These are phyloP conservation scores for Malurus cyaneus DNA, from an alignment of 2,113 vertebrate genomes.

Conservation along the genomic window DNA sequence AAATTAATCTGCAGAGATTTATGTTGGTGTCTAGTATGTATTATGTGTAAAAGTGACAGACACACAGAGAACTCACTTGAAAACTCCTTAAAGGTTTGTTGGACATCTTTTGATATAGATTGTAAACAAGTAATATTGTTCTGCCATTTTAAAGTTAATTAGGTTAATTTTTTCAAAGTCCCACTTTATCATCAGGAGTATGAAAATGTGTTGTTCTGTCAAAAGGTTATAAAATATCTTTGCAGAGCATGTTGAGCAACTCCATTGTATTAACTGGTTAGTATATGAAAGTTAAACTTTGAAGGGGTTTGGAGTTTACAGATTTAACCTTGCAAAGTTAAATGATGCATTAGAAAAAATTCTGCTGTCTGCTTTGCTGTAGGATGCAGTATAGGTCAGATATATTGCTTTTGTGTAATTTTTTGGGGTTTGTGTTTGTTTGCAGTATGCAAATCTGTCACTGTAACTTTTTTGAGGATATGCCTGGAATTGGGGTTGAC, in stretches of 20 bases:
- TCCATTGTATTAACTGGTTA: neutral
- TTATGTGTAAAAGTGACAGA: neutral
- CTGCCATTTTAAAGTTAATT: neutral
- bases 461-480: conserved; percentile 53
- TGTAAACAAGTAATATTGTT: neutral
- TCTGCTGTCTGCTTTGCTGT: neutral
- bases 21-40: neutral
- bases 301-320: neutral
- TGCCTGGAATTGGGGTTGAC: conserved; percentile 44
- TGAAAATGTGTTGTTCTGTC: neutral
- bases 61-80: neutral
- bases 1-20: neutral
- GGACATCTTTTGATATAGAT: neutral
- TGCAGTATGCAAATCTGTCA: conserved; percentile 38
- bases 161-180: neutral
- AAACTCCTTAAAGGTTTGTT: neutral
- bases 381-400: neutral
- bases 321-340: neutral
- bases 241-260: neutral
- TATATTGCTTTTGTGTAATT: conserved; percentile 36
- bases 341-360: neutral
- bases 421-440: conserved; percentile 46
- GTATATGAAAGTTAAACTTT: neutral
- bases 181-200: neutral
- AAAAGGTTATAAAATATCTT: neutral